Evolutionary conservation across 2,113 vertebrate species (phyloP).

Genomic region (Numida meleagris): DNA sequence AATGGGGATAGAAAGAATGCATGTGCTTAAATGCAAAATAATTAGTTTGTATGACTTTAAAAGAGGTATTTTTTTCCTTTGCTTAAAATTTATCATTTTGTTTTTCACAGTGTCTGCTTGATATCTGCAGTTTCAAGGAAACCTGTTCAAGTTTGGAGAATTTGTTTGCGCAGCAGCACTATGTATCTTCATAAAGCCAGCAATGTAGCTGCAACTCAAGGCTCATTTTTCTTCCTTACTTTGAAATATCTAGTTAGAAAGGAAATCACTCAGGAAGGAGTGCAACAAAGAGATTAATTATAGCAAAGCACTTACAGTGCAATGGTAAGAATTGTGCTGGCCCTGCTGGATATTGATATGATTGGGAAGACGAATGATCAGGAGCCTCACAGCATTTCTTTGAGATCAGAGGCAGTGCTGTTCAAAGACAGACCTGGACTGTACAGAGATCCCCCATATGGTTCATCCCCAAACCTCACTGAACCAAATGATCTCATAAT

Average conservation of each 20-base stretch:
- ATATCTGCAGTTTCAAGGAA: neutral
- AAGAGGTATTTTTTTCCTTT: fast-evolving
- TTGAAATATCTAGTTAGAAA: slow-evolving; percentile 55
- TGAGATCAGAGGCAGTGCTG: slow-evolving; percentile 25
- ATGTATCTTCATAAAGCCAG: slow-evolving; percentile 54
- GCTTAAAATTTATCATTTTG: neutral
- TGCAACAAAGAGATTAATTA: slow-evolving; percentile 55
- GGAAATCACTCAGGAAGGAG: slow-evolving; percentile 33
- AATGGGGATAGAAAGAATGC: neutral
- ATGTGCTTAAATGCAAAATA: neutral
- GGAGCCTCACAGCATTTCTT: neutral
- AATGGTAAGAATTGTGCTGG: slow-evolving; percentile 18
- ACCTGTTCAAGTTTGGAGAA: neutral
- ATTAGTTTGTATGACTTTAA: neutral
- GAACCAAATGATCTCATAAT: slow-evolving; percentile 22
- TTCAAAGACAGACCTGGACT: slow-evolving; percentile 42
- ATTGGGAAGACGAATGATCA: slow-evolving; percentile 28
- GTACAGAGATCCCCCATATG: neutral
- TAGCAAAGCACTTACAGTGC: neutral
- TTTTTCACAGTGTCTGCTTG: neutral
- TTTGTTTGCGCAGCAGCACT: neutral
- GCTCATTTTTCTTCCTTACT: slow-evolving; percentile 31
- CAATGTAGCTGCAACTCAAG: neutral
- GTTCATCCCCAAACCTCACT: neutral
- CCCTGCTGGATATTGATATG: slow-evolving; percentile 49